Evolutionary conservation across 2,888 invertebrate species (phyloP), one percentile per base, ranked within the genome.

Genomic region (Oeneis ivallda): DNA sequence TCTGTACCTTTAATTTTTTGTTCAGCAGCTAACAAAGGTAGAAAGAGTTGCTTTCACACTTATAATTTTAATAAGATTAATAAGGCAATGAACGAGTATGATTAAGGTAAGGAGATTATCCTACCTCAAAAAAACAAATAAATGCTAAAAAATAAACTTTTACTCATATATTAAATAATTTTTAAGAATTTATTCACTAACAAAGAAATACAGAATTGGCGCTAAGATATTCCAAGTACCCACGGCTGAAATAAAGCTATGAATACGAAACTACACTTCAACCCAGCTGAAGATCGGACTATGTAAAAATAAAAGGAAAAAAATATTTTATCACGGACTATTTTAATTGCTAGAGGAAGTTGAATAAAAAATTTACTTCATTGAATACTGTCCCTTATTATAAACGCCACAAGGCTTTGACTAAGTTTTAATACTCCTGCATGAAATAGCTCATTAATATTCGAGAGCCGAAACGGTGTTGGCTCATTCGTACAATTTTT

Each of bases 361-460:
- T 11, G 4, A 37, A 58, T 34, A 37, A 49, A 52, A 53, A 19
- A 52, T 56, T 10, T 43, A 32, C 19, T 49, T 43, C n/a, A 49
- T n/a, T 52, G 17, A 64, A 64, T 62, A 41, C 9, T 64, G 32
- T 19, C 17, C 59, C 19, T 62, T 69, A 60, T 54, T 54, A 11
- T 10, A 0, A 11, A 26, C n/a, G 50, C 11, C 19, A 13, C 62
- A 65, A 34, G 47, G 64, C 53, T 50, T 58, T 65, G 17, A 39
- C 62, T 37, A 64, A 63, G 6, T 17, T 34, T 60, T 69, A 34
- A 37, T 45, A 26, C 39, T n/a, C 37, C 13, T 41, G 10, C 53
- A n/a, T 60, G 47, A 56, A 64, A 67, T 62, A 57, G 56, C 32
- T 69, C 65, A 70, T 71, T 72, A 68, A 67, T 66, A 71, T 71